A percentile compares a stretch with the other conserved stretches of the same genome.
Conservation (phyloP, 1,140 invertebrate genomes). For the Archegozetes longisetosus region DNA sequence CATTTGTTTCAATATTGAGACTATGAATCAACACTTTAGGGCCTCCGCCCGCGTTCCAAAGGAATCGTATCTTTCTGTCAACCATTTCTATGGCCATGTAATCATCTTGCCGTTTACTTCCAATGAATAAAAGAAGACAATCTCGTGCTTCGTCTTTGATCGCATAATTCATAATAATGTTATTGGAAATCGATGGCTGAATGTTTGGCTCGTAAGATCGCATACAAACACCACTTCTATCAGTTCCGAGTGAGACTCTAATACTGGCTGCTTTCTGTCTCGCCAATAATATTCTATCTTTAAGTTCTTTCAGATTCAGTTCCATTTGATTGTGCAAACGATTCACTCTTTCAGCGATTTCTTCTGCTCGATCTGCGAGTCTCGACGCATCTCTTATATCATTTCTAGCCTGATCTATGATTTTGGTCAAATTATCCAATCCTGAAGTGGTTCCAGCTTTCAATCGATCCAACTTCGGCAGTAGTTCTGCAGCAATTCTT, state of each 20-base stretch:
- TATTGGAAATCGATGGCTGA: conserved; percentile 49
- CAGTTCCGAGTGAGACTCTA: conserved; percentile 48
- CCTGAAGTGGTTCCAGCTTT: conserved; percentile 23
- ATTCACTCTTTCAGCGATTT: conserved; percentile 20
- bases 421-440: conserved; percentile 21
- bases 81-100: conserved; percentile 63
- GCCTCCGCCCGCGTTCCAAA: conserved; percentile 59
- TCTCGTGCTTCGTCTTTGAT: conserved; percentile 40
- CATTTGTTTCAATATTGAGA: conserved; percentile 34
- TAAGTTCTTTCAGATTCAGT: conserved; percentile 45
- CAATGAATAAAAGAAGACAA: conserved; percentile 47
- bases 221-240: conserved; percentile 40
- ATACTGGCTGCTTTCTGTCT: conserved; percentile 63
- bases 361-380: conserved; percentile 19
- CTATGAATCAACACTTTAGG: conserved; percentile 40
- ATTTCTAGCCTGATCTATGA: conserved; percentile 32
- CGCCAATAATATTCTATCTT: conserved; percentile 54
- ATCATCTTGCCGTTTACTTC: conserved; percentile 39
- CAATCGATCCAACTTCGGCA: conserved; percentile 24
- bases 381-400: conserved; percentile 21
- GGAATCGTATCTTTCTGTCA: conserved; percentile 49
- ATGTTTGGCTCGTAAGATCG: conserved; percentile 48
- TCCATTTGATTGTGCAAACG: conserved; percentile 29
- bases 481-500: conserved; percentile 22
- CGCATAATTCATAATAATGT: conserved; percentile 47